Evolutionary conservation across 2,888 invertebrate species (phyloP).

Genomic region (Epirrhoe alternata): DNA sequence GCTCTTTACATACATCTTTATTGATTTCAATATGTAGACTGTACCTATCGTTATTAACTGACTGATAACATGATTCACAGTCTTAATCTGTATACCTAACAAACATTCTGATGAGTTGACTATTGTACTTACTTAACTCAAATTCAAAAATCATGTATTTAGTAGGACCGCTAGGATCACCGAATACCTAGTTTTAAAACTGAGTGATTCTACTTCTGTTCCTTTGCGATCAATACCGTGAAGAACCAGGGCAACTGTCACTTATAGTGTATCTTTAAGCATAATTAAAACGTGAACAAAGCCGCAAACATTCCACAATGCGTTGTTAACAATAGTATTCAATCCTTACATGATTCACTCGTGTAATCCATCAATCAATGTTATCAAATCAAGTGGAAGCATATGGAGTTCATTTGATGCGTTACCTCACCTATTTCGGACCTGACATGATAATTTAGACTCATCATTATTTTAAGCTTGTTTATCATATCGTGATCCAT

Average conservation of each 20-base stretch:
- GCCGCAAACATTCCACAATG: slow-evolving; percentile 6
- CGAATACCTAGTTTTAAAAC: too few species aligned
- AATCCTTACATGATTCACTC: slow-evolving; percentile 51
- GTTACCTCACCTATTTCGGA: slow-evolving; percentile 36
- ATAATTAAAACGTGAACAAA: neutral
- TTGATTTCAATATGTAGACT: too few species aligned
- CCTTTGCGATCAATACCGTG: too few species aligned
- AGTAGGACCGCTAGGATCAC: too few species aligned
- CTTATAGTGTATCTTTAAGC: neutral
- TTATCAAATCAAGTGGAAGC: slow-evolving; percentile 45
- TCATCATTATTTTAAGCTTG: slow-evolving; percentile 19
- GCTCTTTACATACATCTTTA: too few species aligned
- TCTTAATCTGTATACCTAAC: too few species aligned
- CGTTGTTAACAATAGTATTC: slow-evolving; percentile 26
- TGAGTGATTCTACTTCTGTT: too few species aligned
- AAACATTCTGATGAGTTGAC: too few species aligned
- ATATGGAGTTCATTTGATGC: slow-evolving; percentile 26
- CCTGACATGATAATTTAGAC: slow-evolving; percentile 41
- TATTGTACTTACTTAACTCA: too few species aligned
- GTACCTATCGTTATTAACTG: neutral
- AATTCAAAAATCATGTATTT: too few species aligned
- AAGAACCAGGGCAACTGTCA: too few species aligned
- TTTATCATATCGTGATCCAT: slow-evolving; percentile 18
- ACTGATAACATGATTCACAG: neutral
- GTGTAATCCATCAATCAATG: slow-evolving; percentile 53